Base-by-base conservation (phyloP, 2,113 vertebrate genomes). In the Syngnathoides biaculeatus region DNA sequence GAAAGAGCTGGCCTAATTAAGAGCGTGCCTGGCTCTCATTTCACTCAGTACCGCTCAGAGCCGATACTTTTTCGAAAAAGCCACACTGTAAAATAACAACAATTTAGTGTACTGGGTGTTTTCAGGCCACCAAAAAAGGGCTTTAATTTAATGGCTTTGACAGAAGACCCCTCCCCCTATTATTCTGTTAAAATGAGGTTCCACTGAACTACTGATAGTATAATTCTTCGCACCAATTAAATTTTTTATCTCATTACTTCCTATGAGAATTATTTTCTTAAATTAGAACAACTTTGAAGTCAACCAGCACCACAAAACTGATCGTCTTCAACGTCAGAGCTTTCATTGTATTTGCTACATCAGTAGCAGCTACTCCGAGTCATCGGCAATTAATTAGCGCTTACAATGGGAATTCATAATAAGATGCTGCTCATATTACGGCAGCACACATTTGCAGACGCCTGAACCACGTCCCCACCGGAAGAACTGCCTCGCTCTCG, bases 1-100 rank as follows among this genome's bases (percentile, higher is more conserved):
- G 78, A 75, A 63, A 73, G 26, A 57, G 71, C 65, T 73, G 73
- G 69, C 77, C 82, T 81, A 83, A 87, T 67, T 75, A 72, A 87
- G 71, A 45, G 40, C 38, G 38, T 0, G 19, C 26, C 75, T 73
- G 71, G 50, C 61, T 74, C 68, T 69, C n/a, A 45, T 69, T 78
- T 71, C 72, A 59, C 30, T 61, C 35, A 42, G 53, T 55, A 39
- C 50, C 48, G 17, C 61, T 45, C 24, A 78, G 52, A 65, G 64
- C 10, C 45, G 69, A 75, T 79, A 79, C 74, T 84, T 68, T 65
- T 75, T 77, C 74, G 56, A 69, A 58, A 38, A 57, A 65, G 26
- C 66, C 30, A 52, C 17, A 56, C n/a, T 67, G 64, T 74, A 71
- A 69, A 74, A 79, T 63, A 75, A 69, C 48, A 67, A 3, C 10